phyloP scores from a whole-genome alignment of 2,888 invertebrate genomes.

The Brenthis daphne region DNA sequence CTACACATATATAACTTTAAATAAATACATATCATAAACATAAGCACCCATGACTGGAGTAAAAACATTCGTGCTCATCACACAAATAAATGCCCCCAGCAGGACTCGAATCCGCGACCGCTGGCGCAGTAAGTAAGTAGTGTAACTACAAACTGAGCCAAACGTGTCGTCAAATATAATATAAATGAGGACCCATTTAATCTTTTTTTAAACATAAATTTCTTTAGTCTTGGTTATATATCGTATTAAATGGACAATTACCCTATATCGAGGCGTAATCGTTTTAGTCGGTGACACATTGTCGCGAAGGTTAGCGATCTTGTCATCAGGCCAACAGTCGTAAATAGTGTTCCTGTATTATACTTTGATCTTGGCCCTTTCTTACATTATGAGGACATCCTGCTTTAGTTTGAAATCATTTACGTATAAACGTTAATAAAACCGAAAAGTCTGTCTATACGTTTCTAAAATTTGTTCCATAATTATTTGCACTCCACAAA shows the following conservation, averaged over 20 bases:
- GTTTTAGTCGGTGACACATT: slow-evolving; percentile 27
- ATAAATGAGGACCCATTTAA: neutral
- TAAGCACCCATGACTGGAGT: too few species aligned
- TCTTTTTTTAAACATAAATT: neutral
- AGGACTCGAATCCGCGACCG: too few species aligned
- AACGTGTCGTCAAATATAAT: too few species aligned
- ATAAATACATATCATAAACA: too few species aligned
- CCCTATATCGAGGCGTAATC: slow-evolving; percentile 13
- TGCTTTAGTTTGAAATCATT: slow-evolving; percentile 12
- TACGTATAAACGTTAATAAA: neutral
- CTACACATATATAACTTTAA: too few species aligned
- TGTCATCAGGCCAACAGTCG: slow-evolving; percentile 33
- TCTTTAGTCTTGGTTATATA: neutral
- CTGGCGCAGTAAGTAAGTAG: too few species aligned
- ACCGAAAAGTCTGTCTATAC: neutral
- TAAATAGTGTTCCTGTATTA: slow-evolving; percentile 29
- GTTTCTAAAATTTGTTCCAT: too few species aligned
- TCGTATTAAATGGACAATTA: neutral
- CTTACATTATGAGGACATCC: slow-evolving; percentile 15
- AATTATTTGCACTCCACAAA: too few species aligned
- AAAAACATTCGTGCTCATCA: too few species aligned
- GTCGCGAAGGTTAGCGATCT: slow-evolving; percentile 32
- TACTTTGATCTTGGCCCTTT: slow-evolving; percentile 27
- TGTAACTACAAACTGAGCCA: too few species aligned
- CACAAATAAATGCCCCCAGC: too few species aligned